These are phyloP conservation scores for Pelmatolapia mariae DNA, from an alignment of 2,113 vertebrate species.

Conservation along the genomic window DNA sequence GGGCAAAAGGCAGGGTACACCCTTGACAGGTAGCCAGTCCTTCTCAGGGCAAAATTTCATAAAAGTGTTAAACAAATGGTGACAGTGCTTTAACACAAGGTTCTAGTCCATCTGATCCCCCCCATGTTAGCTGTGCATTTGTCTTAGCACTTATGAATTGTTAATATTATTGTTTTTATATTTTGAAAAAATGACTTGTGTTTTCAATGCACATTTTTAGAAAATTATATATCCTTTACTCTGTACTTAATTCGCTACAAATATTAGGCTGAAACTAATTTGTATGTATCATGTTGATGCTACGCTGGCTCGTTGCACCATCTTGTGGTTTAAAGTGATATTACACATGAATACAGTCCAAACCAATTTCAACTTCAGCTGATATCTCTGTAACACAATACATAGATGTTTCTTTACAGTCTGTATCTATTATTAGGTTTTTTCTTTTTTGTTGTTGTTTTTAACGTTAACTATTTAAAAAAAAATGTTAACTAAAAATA, in stretches of 20 bases:
- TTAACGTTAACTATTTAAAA: not conserved
- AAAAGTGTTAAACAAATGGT: not conserved
- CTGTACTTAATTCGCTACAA: not conserved
- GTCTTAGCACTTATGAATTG: not conserved
- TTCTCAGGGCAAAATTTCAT: not conserved
- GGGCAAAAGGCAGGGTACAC: rapidly evolving
- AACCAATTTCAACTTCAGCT: not conserved
- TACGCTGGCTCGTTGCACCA: rapidly evolving
- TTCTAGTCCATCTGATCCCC: not conserved
- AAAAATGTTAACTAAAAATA: not conserved
- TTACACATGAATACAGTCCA: not conserved
- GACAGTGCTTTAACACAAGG: not conserved
- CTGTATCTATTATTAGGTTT: not conserved
- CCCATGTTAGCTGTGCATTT: not conserved
- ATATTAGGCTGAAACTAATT: not conserved
- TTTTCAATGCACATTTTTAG: not conserved
- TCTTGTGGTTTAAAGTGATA: not conserved
- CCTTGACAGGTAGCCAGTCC: not conserved
- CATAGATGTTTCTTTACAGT: not conserved
- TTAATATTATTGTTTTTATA: not conserved
- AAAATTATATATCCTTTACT: not conserved
- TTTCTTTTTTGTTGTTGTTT: not conserved
- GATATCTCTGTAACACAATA: not conserved
- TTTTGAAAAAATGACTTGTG: not conserved
- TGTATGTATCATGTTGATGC: not conserved